These are phyloP conservation scores for Toxotes chatareus DNA, from an alignment of 2,113 vertebrate genomes.

Conservation along the genomic window DNA sequence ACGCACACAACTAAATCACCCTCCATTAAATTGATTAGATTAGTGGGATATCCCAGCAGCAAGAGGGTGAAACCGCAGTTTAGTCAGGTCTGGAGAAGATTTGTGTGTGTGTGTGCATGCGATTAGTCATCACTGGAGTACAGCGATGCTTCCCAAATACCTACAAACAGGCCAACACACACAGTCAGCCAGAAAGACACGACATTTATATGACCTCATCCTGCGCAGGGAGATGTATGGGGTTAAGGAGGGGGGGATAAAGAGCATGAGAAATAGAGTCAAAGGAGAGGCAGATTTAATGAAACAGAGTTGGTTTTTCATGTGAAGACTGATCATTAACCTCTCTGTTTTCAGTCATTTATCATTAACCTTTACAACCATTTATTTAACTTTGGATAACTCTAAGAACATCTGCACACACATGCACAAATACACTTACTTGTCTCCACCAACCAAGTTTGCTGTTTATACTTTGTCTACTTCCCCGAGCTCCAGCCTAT, in stretches of 20 bases:
- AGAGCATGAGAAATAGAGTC: background rate
- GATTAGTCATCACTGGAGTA: conserved; percentile 55
- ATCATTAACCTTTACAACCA: conserved; percentile 39
- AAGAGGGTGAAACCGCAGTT: conserved; percentile 45
- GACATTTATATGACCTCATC: conserved; percentile 39
- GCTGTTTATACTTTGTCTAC: conserved; percentile 41
- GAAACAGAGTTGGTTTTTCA: conserved; percentile 14
- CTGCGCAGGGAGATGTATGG: background rate
- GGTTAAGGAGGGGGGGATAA: background rate
- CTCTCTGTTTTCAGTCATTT: conserved; percentile 15
- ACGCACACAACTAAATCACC: conserved; percentile 40
- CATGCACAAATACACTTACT: conserved; percentile 11
- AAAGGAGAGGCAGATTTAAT: conserved; percentile 15
- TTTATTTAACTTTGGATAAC: conserved; percentile 38
- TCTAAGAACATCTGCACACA: conserved; percentile 39
- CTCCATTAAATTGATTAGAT: conserved; percentile 54
- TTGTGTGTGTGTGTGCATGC: background rate
- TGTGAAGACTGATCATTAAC: conserved; percentile 22
- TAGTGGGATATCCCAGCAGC: conserved; percentile 57
- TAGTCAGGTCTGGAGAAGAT: conserved; percentile 29
- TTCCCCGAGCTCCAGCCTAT: conserved; percentile 25
- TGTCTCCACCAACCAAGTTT: conserved; percentile 6
- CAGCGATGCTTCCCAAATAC: conserved; percentile 26
- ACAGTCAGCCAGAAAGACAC: background rate
- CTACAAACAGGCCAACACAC: conserved; percentile 36